Conservation (phyloP, 2,797 vertebrate genomes). For the Gymnothorax reevesii region DNA sequence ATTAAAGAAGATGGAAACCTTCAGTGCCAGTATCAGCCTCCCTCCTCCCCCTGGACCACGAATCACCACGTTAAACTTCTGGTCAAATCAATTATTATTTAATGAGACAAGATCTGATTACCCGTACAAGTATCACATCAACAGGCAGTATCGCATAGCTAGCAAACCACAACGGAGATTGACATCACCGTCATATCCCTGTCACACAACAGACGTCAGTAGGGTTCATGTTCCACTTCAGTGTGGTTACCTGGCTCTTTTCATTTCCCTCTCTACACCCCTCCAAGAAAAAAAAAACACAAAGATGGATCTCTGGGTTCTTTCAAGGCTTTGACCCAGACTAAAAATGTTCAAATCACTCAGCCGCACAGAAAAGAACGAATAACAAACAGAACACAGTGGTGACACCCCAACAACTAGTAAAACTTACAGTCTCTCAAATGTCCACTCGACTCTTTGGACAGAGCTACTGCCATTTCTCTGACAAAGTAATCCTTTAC, state of each 20-base stretch:
- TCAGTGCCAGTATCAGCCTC: not conserved
- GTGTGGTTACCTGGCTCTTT: slow-evolving; percentile 41
- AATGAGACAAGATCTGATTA: slow-evolving; percentile 62
- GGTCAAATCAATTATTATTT: slow-evolving; percentile 63
- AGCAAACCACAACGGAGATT: slow-evolving; percentile 52
- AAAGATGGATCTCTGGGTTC: slow-evolving; percentile 1
- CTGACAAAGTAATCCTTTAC: not conserved
- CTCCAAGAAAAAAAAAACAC: not conserved
- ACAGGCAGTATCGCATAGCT: slow-evolving; percentile 74
- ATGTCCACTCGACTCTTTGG: not conserved
- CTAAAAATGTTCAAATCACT: slow-evolving; percentile 53
- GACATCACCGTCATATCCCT: slow-evolving; percentile 10
- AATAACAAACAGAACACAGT: slow-evolving; percentile 46
- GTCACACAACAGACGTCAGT: slow-evolving; percentile 27
- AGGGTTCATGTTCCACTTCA: slow-evolving; percentile 57
- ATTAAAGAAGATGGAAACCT: not conserved
- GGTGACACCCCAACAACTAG: slow-evolving; percentile 49
- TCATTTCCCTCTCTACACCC: slow-evolving; percentile 7
- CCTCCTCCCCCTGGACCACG: slow-evolving; percentile 32
- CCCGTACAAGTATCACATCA: slow-evolving; percentile 56
- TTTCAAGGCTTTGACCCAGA: not conserved
- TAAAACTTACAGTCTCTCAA: not conserved
- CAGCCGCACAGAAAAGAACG: slow-evolving; percentile 54
- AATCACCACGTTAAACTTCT: slow-evolving; percentile 70
- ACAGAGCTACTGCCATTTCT: not conserved